A percentile compares a stretch with the other conserved stretches of the same genome.
Conservation (phyloP, 2,888 invertebrate species). For the Mylabris sibirica region DNA sequence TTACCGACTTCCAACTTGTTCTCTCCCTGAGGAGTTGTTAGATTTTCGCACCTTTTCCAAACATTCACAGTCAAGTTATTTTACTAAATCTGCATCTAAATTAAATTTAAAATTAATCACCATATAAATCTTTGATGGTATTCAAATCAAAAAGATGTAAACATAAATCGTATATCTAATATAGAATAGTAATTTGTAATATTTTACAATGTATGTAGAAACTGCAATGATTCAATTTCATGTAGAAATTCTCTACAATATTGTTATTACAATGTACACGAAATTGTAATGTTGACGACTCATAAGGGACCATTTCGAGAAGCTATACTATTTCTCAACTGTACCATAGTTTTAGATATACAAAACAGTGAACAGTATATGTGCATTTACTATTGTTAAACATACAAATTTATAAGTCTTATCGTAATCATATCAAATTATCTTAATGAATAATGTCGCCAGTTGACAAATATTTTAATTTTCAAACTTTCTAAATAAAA, state of each 20-base stretch:
- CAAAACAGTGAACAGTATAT: not conserved
- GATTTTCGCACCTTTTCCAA: not conserved
- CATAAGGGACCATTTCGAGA: conserved; percentile 7
- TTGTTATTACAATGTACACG: conserved; percentile 8
- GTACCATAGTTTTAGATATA: conserved; percentile 2
- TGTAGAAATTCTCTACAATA: not conserved
- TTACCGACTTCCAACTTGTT: not conserved
- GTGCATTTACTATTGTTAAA: not conserved
- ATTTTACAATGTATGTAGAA: not conserved
- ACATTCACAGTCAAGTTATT: not conserved
- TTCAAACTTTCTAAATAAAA: not conserved
- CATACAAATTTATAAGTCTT: not conserved
- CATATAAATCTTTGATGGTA: not conserved
- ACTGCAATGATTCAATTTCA: conserved; percentile 1
- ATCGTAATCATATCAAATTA: not conserved
- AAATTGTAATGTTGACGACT: conserved; percentile 12
- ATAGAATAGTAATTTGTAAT: not conserved
- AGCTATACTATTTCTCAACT: conserved; percentile 1
- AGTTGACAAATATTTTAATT: not conserved
- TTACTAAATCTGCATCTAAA: not conserved
- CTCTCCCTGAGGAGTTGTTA: not conserved
- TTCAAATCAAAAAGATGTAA: not conserved
- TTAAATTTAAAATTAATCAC: not conserved
- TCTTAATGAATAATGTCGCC: not conserved
- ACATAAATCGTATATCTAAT: not conserved